phyloP scores from a whole-genome alignment of 2,797 vertebrate genomes.

The Clarias laeviceps region DNA sequence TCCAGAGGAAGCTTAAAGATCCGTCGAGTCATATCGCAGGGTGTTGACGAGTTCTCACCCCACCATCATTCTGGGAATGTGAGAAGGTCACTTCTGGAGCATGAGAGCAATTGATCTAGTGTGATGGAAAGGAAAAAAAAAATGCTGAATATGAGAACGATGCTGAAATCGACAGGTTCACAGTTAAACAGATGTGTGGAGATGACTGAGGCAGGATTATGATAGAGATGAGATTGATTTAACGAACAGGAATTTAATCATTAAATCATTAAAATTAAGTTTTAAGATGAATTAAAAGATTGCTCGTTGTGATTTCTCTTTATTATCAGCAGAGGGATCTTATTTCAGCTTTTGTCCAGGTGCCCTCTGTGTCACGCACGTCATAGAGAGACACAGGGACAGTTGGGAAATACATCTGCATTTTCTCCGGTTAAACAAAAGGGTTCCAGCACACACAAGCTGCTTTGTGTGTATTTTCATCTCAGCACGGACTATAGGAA shows the following conservation, averaged over 20 bases:
- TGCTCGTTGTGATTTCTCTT: too few relatives aligned
- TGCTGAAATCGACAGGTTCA: neutral
- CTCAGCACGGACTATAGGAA: too few relatives aligned
- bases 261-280: neutral
- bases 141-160: neutral
- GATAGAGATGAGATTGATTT: neutral
- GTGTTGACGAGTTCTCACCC: conserved; percentile 1
- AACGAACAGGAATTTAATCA: neutral
- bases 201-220: neutral
- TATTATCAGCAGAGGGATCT: too few relatives aligned
- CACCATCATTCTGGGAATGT: neutral
- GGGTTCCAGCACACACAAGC: too few relatives aligned
- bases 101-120: neutral
- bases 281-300: too few relatives aligned
- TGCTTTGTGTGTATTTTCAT: too few relatives aligned
- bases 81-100: neutral
- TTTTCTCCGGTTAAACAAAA: too few relatives aligned
- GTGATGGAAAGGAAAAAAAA: neutral
- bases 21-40: neutral
- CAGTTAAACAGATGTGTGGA: neutral
- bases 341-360: too few relatives aligned
- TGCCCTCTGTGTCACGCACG: too few relatives aligned
- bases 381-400: too few relatives aligned
- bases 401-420: too few relatives aligned
- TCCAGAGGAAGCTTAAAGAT: neutral